Evolutionary conservation across 2,113 vertebrate species (phyloP).

Genomic region (Tonatia bakeri): DNA sequence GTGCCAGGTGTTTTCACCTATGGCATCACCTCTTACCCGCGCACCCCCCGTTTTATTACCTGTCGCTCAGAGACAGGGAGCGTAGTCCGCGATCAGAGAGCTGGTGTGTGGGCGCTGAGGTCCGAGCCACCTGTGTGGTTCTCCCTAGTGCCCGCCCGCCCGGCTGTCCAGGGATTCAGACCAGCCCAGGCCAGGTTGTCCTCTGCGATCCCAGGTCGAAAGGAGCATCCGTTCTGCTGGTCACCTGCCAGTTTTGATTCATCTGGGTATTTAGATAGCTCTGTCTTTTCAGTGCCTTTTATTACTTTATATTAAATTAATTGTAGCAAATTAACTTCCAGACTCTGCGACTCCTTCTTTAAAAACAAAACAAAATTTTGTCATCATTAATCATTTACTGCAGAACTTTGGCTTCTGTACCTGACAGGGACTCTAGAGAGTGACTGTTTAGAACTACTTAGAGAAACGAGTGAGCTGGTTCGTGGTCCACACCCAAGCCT

Average conservation of each 20-base stretch:
- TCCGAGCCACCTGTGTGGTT: background rate
- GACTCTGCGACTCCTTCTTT: background rate
- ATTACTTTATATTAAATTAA: background rate
- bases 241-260: background rate
- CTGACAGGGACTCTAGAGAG: background rate
- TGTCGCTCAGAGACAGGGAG: background rate
- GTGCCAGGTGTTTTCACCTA: background rate
- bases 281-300: background rate
- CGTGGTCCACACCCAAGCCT: background rate
- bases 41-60: background rate
- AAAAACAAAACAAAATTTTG: background rate
- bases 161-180: background rate
- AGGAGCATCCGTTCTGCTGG: background rate
- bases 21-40: background rate
- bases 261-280: background rate
- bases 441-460: background rate
- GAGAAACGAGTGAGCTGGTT: background rate
- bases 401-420: background rate
- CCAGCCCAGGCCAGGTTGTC: background rate
- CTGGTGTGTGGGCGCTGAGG: background rate
- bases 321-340: background rate
- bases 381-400: background rate
- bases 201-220: background rate
- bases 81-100: background rate
- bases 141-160: background rate